A percentile compares a stretch with the other conserved stretches of the same genome.
phyloP scores from a whole-genome alignment of 2,113 vertebrate genomes.

The Stercorarius parasiticus region DNA sequence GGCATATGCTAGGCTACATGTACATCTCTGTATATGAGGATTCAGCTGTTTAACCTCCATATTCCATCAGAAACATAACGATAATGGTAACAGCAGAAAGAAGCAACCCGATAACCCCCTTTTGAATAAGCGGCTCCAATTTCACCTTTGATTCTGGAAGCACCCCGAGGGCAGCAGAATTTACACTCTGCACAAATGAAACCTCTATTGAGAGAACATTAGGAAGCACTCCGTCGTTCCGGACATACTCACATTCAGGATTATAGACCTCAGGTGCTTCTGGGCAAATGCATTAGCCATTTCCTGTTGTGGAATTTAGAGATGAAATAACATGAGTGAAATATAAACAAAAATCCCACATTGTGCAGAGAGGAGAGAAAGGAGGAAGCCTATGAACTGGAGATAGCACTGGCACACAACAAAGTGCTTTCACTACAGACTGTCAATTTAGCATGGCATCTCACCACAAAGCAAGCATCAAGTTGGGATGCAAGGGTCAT shows the following conservation, averaged over 20 bases:
- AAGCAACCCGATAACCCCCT: not conserved
- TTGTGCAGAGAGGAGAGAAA: not conserved
- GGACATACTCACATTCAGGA: slow-evolving; percentile 90
- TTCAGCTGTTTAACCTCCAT: not conserved
- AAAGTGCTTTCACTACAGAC: not conserved
- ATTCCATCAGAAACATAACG: not conserved
- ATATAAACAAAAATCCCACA: not conserved
- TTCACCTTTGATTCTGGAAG: not conserved
- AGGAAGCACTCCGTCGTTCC: not conserved
- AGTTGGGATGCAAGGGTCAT: not conserved
- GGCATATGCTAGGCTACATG: not conserved
- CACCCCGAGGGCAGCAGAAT: not conserved
- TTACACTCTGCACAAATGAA: not conserved
- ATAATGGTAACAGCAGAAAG: not conserved
- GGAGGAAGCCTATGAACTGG: not conserved
- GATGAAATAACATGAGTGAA: not conserved
- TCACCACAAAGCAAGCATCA: slow-evolving; percentile 18
- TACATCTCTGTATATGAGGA: not conserved
- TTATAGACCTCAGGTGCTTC: slow-evolving; percentile 97
- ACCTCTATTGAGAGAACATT: not conserved
- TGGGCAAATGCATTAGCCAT: slow-evolving; percentile 96
- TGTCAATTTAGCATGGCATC: not conserved
- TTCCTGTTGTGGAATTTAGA: slow-evolving; percentile 78
- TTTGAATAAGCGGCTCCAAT: not conserved
- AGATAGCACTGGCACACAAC: not conserved